These are phyloP conservation scores for Melipona beecheii DNA, from an alignment of 2,888 invertebrate genomes.

Conservation along the genomic window DNA sequence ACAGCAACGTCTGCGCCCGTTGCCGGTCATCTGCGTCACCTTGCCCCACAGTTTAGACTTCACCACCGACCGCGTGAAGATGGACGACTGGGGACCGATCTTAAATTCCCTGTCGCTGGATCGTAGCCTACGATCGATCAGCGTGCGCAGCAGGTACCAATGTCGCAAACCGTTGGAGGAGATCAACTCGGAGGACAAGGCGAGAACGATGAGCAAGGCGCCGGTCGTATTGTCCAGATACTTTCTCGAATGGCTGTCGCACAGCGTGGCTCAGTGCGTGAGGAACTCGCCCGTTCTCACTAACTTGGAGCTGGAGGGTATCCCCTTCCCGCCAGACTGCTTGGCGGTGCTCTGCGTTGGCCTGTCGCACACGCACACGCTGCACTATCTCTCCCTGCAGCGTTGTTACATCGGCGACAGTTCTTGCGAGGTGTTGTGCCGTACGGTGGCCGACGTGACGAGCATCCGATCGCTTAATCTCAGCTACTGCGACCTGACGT, in stretches of 20 bases:
- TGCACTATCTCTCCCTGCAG: slow-evolving; percentile 89
- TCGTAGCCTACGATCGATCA: slow-evolving; percentile 88
- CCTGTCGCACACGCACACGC: slow-evolving; percentile 87
- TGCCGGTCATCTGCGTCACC: slow-evolving; percentile 80
- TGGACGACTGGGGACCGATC: slow-evolving; percentile 91
- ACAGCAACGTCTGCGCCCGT: slow-evolving; percentile 76
- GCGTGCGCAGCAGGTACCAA: slow-evolving; percentile 87
- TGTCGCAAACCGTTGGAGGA: slow-evolving; percentile 85
- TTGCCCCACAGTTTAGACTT: slow-evolving; percentile 87
- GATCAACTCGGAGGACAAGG: slow-evolving; percentile 87
- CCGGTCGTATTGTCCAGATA: slow-evolving; percentile 90
- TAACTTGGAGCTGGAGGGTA: slow-evolving; percentile 88
- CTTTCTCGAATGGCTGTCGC: slow-evolving; percentile 88
- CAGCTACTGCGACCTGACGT: slow-evolving; percentile 88
- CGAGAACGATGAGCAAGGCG: slow-evolving; percentile 87
- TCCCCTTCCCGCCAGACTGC: slow-evolving; percentile 89
- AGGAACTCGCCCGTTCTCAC: slow-evolving; percentile 87
- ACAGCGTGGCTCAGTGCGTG: slow-evolving; percentile 88
- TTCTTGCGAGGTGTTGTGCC: slow-evolving; percentile 90
- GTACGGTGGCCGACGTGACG: slow-evolving; percentile 88
- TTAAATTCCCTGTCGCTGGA: slow-evolving; percentile 90
- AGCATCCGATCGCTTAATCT: slow-evolving; percentile 89
- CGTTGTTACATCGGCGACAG: slow-evolving; percentile 89
- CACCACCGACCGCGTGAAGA: slow-evolving; percentile 90
- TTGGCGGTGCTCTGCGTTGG: slow-evolving; percentile 87